Evolutionary conservation across 2,797 vertebrate genomes (phyloP).

Genomic region (Phrynocephalus guinanensis): DNA sequence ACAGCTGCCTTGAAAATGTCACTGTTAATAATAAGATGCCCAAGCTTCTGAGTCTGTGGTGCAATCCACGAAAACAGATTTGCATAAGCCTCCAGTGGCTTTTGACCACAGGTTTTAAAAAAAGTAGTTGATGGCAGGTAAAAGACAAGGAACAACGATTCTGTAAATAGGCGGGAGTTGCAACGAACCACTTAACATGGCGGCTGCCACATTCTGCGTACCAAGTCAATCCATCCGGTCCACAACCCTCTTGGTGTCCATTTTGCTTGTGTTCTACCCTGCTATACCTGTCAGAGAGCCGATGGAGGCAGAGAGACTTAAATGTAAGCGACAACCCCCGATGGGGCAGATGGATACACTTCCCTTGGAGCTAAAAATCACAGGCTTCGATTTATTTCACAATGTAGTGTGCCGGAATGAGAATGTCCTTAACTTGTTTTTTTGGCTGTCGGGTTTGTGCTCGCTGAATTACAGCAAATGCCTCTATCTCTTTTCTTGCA

Average conservation of each 20-base stretch:
- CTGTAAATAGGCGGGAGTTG: conserved; percentile 68
- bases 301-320: conserved; percentile 36
- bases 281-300: neutral
- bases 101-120: conserved; percentile 38
- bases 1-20: conserved; percentile 62
- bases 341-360: conserved; percentile 59
- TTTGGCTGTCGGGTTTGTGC: neutral
- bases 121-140: conserved; percentile 41
- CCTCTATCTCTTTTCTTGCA: neutral
- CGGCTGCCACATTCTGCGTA: conserved; percentile 28
- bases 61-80: conserved; percentile 42
- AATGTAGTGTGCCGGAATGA: neutral
- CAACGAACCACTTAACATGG: conserved; percentile 68
- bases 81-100: conserved; percentile 41
- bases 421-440: neutral
- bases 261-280: conserved; percentile 1
- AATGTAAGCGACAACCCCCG: conserved; percentile 62
- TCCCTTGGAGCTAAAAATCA: conserved; percentile 60
- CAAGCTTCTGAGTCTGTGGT: conserved; percentile 26
- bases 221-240: conserved; percentile 43
- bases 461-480: neutral
- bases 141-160: conserved; percentile 47
- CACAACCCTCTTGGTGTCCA: conserved; percentile 25
- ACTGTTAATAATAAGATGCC: conserved; percentile 53
- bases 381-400: conserved; percentile 32